Evolutionary conservation across 2,113 vertebrate genomes (phyloP).

Genomic region (Malurus cyaneus): DNA sequence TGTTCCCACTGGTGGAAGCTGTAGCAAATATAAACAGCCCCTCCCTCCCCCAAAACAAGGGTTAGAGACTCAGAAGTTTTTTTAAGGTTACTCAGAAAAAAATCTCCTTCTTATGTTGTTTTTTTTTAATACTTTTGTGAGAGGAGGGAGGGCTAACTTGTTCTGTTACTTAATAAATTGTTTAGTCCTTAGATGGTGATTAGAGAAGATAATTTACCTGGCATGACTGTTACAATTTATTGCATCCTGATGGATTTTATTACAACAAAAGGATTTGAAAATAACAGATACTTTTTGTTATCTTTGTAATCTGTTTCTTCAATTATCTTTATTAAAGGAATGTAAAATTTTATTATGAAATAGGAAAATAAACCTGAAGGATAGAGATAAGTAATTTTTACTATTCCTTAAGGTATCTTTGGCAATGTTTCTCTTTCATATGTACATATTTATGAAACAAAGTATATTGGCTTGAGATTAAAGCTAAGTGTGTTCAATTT

Average conservation of each 20-base stretch:
- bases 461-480: background rate
- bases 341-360: background rate
- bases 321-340: background rate
- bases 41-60: background rate
- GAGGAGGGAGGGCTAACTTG: background rate
- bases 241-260: background rate
- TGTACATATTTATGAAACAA: background rate
- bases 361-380: background rate
- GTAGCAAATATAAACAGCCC: background rate
- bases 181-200: background rate
- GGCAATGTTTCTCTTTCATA: background rate
- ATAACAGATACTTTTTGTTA: background rate
- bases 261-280: background rate
- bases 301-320: background rate
- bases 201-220: background rate
- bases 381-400: background rate
- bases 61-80: background rate
- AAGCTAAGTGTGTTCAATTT: background rate
- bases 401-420: background rate
- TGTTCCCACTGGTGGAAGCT: background rate
- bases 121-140: background rate
- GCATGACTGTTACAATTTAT: background rate
- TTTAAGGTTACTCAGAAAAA: background rate
- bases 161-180: background rate
- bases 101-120: background rate